Base-by-base conservation (phyloP, 1,140 invertebrate genomes). In the Harpegnathos saltator region DNA sequence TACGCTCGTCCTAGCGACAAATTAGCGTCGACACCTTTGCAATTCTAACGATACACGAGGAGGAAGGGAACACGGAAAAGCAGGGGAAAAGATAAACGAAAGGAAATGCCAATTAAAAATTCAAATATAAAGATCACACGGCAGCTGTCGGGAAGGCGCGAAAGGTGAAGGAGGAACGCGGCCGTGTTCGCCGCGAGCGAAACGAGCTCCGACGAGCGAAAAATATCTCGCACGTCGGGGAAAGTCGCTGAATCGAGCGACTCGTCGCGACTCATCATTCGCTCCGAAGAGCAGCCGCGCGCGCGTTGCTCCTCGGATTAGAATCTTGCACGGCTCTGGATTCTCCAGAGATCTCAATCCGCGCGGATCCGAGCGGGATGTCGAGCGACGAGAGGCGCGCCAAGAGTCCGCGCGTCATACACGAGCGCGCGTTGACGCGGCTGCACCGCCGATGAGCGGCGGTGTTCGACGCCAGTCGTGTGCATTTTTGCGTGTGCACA, bases 401-500 rank as follows among this genome's bases (percentile, higher is more conserved):
- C n/a, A n/a, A n/a, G n/a, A n/a, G n/a, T n/a, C n/a, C n/a, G n/a
- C n/a, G 75, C 52, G 50, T 56, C 62, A 44, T 56, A 22, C 62
- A 15, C 5, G 19, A 14, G 12, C 29, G 17, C 15, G 33, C 52
- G 22, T 58, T 44, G 63, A 68, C 56, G 63, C 52, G 74, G 24
- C 17, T 22, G 17, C 26, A 50, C n/a, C 44, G 50, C 29, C 54
- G 52, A 78, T 7, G 52, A 78, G 15, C 3, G 17, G 3, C 56
- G 56, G 22, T 38, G 52, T 56, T 56, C 68, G 50, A 29, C 19
- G 54, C 38, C 50, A 69, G 17, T 78, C 63, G 63, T 69, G 75
- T n/a, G 62, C 33, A 78, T 56, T 56, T 54, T 68, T 56, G 62
- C 62, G 50, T 58, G 38, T 78, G 63, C 52, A 38, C 63, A 48